Base-by-base conservation (phyloP, 2,888 invertebrate species). In the Gnatocerus cornutus region DNA sequence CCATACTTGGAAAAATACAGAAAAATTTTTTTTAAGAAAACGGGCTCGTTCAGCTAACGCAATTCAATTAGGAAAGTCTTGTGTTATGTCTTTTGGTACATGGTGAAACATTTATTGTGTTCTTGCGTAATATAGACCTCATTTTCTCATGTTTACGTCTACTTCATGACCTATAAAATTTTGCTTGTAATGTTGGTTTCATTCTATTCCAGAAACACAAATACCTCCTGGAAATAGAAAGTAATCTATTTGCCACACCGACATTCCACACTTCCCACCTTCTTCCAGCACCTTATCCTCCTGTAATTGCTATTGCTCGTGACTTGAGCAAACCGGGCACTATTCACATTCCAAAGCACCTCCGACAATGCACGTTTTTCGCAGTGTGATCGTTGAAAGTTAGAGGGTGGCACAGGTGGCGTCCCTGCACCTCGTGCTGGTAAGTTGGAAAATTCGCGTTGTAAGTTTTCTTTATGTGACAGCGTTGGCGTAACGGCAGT, bases 391-490 rank as follows among this genome's bases (percentile, higher is more conserved):
- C 13, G 56, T 29, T 14, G 48, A 48, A 48, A 48, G n/a, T 8
- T 12, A 14, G 55, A 8, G 43, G 48, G 9, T 41, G 55, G 55
- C 65, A 39, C 65, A 65, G 56, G 56, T 65, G 65, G 27, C 43
- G 56, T 53, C 55, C 33, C 39, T 39, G 27, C 37, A 29, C 10
- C 61, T 48, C 21, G 16, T 12, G 48, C 37, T 56, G 65, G 9
- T 33, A 61, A 61, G 27, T 37, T 68, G 46, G 61, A 68, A 67
- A 68, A 68, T 61, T 68, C 55, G 68, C 62, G 62, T 39, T 68
- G 66, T 63, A 63, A 53, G 63, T 68, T 68, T 68, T 53, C 62
- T 68, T 63, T 63, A 68, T 68, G 63, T 68, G 63, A 68, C 56
- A 59, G 52, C 8, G 50, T 46, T 52, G 62, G 45, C 58, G 53